Evolutionary conservation across 2,113 vertebrate species (phyloP).

Genomic region (Chascanopsetta lugubris): DNA sequence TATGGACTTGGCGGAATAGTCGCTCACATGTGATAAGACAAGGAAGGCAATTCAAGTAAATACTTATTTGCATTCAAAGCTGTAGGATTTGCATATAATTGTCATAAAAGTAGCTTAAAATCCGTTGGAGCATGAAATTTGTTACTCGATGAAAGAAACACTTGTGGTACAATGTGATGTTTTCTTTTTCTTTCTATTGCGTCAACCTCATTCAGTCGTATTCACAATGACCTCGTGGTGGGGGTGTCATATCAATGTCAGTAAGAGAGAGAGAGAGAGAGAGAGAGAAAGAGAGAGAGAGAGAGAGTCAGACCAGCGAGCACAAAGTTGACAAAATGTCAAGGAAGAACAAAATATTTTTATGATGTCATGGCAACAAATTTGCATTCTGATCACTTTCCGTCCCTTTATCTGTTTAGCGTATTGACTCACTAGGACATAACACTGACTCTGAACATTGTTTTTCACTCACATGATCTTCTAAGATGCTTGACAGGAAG

Average conservation of each 20-base stretch:
- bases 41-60: slow-evolving; percentile 33
- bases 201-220: background rate
- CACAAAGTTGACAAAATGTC: background rate
- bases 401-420: background rate
- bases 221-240: background rate
- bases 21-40: slow-evolving; percentile 19
- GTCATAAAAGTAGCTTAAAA: slow-evolving; percentile 31
- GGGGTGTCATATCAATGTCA: too few species aligned
- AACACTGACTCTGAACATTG: background rate
- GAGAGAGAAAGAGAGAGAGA: too few species aligned
- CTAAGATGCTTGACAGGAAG: too few species aligned
- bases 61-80: slow-evolving; percentile 50
- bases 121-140: slow-evolving; percentile 29
- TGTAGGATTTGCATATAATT: slow-evolving; percentile 54
- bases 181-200: background rate
- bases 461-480: background rate
- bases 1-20: slow-evolving; percentile 9
- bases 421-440: background rate
- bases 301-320: too few species aligned
- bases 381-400: background rate
- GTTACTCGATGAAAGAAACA: background rate
- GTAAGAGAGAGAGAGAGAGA: too few species aligned
- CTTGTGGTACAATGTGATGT: background rate
- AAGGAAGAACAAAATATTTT: background rate
- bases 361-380: background rate